These are phyloP conservation scores for Nezara viridula DNA, from an alignment of 2,888 invertebrate genomes.

Conservation along the genomic window DNA sequence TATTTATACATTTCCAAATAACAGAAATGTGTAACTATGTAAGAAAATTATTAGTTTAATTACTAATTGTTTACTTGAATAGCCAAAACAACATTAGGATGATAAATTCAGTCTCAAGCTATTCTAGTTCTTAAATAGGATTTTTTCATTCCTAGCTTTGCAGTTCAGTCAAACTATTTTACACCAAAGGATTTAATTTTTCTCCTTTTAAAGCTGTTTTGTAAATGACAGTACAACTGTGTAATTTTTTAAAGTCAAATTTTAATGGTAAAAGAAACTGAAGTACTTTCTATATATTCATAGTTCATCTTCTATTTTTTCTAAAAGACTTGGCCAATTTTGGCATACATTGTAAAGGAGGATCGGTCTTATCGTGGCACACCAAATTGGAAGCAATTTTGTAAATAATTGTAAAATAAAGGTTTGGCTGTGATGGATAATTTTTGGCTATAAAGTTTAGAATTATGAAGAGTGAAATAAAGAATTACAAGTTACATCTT, in stretches of 20 bases:
- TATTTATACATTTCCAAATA: not conserved
- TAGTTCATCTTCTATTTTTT: too few relatives aligned
- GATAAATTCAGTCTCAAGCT: not conserved
- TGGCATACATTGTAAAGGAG: too few relatives aligned
- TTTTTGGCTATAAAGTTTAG: too few relatives aligned
- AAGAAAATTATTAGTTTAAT: not conserved
- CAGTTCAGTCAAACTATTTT: not conserved
- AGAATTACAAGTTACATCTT: not conserved
- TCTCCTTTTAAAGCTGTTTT: not conserved
- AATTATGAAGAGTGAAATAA: too few relatives aligned
- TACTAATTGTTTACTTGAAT: not conserved
- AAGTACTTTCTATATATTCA: not conserved
- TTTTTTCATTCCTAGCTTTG: not conserved
- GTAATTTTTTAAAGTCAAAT: not conserved
- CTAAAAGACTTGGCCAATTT: too few relatives aligned
- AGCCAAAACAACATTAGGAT: not conserved
- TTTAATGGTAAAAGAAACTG: not conserved
- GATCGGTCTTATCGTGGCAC: too few relatives aligned
- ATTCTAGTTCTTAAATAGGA: not conserved
- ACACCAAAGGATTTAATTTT: not conserved
- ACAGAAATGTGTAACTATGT: not conserved
- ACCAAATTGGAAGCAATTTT: too few relatives aligned
- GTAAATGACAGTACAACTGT: not conserved
- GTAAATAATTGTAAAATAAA: too few relatives aligned
- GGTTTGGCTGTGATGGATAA: too few relatives aligned